These are phyloP conservation scores for Semotilus atromaculatus DNA, from an alignment of 2,797 vertebrate genomes.

Conservation along the genomic window DNA sequence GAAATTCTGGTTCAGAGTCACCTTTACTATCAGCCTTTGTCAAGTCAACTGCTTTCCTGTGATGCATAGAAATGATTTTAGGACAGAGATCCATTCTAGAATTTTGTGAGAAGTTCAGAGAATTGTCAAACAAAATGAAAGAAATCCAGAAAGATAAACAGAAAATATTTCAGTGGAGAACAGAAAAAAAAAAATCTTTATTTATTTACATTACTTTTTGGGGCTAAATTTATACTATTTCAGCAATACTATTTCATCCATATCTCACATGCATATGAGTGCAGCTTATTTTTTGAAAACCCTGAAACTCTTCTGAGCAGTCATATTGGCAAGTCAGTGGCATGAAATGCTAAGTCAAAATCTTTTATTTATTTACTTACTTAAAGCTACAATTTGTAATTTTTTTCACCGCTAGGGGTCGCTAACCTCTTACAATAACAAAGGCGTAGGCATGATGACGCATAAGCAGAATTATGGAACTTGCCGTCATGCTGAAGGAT, in stretches of 20 bases:
- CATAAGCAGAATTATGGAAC: too few relatives aligned
- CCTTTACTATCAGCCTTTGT: neutral
- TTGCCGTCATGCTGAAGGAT: too few relatives aligned
- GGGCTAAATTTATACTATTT: neutral
- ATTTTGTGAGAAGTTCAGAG: too few relatives aligned
- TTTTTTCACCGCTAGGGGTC: too few relatives aligned
- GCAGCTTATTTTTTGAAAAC: neutral
- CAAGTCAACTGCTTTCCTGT: neutral
- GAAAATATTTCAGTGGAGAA: neutral
- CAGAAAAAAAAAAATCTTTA: accelerated
- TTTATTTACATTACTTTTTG: neutral
- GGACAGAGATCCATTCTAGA: neutral
- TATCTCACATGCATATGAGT: neutral
- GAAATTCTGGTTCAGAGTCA: neutral
- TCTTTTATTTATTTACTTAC: neutral
- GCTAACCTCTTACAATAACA: too few relatives aligned
- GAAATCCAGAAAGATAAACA: neutral
- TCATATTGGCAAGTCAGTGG: neutral
- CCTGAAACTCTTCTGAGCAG: neutral
- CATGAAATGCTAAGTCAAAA: neutral
- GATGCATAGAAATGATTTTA: neutral
- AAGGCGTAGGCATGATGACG: too few relatives aligned
- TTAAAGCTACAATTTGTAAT: too few relatives aligned
- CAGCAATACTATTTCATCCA: neutral
- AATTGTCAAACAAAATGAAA: neutral